Base-by-base conservation (phyloP, 2,888 invertebrate species). In the Toxonevra muliebris region DNA sequence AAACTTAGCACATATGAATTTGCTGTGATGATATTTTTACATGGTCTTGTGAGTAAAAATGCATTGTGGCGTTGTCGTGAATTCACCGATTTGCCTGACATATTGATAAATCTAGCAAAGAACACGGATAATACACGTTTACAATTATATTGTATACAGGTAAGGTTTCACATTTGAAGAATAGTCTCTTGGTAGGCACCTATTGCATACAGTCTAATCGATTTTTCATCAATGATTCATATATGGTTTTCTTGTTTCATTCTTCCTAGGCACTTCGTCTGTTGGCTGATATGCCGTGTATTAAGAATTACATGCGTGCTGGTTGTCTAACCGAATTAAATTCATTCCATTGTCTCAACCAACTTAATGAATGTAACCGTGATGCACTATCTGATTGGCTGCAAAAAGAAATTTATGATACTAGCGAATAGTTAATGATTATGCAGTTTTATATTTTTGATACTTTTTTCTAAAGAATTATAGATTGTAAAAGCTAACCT, bases 21-120 rank as follows among this genome's bases (percentile, higher is more conserved):
- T 64, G 58, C 78, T 3, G 72, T 77, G 0, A 71, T 80, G 54
- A 77, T 79, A 0, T 62, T 85, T 19, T 76, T 80, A 68, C 78
- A 79, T 69, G 81, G 79, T 0, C 68, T 82, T 10, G 76, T 81
- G 41, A 77, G 77, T 65, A 80, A 79, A 53, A 70, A 63, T 0
- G 69, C 80, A 1, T 65, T 84, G 0, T 84, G 82, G 81, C 77
- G 80, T 30, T 78, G 80, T 50, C 76, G 80, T 0, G 83, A 85
- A 64, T 80, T 82, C 62, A 75, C 76, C 4, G 69, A 76, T 53
- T 59, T 85, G 10, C 77, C 81, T 4, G 68, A 78, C 13, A 73
- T 75, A 13, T 68, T 85, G 64, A 77, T 79, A 2, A 72, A 73
- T 1, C 68, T 77, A 41, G 77, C 77, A 1, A 66, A 61, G 19